Percentiles rank a stretch among this genome's conserved stretches.
These are phyloP conservation scores for Sander lucioperca DNA, from an alignment of 2,113 vertebrate species.

Conservation along the genomic window DNA sequence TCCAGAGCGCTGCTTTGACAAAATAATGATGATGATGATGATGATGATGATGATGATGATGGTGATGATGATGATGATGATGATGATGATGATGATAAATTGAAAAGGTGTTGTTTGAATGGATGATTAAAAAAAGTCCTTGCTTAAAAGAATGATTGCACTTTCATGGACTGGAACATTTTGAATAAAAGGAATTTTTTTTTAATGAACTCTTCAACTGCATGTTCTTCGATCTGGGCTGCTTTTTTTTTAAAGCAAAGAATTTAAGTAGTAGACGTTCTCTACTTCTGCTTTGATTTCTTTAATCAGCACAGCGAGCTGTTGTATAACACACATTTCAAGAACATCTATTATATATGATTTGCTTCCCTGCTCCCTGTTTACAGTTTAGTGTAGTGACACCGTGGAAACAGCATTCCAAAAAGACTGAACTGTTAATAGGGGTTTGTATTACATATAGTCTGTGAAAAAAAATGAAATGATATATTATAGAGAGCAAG, in stretches of 20 bases:
- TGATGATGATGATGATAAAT: no score
- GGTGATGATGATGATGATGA: no score
- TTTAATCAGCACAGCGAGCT: neutral
- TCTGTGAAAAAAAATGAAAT: neutral
- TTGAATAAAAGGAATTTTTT: no score
- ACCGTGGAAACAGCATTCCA: neutral
- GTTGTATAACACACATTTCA: neutral
- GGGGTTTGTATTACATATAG: no score
- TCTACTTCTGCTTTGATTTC: neutral
- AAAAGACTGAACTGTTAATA: no score
- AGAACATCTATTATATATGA: neutral
- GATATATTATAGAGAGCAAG: neutral
- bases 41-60: no score
- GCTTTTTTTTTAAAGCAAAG: neutral
- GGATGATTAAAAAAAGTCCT: neutral
- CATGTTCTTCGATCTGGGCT: neutral
- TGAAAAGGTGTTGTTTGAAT: neutral
- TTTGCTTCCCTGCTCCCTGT: neutral
- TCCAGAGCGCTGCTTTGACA: no score
- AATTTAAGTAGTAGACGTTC: neutral
- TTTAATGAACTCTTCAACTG: neutral
- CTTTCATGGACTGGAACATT: neutral
- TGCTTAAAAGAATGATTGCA: neutral
- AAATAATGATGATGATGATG: no score
- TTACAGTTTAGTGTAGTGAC: neutral